Conservation (phyloP, 2,113 vertebrate genomes). For the Notothenia rossii region DNA sequence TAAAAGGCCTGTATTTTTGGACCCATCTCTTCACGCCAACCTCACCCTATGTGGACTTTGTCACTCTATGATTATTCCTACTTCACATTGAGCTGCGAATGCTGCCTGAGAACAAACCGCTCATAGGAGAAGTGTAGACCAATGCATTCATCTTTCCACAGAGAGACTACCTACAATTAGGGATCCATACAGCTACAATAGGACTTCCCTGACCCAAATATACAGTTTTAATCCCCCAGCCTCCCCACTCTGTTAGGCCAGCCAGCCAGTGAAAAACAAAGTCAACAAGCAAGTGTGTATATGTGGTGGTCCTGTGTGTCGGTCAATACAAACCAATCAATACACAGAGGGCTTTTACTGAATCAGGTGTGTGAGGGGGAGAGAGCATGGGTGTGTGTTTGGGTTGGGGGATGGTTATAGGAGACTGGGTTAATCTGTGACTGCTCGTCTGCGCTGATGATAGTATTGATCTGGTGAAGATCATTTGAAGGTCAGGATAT, state of each 20-base stretch:
- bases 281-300: constrained; percentile 61
- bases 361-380: constrained; percentile 42
- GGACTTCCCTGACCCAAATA: constrained; percentile 23
- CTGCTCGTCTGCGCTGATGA: constrained; percentile 73
- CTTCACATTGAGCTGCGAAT: too few species aligned
- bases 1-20: too few species aligned
- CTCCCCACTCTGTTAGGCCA: constrained; percentile 15
- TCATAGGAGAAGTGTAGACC: too few species aligned
- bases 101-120: too few species aligned
- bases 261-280: constrained; percentile 60
- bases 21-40: too few species aligned
- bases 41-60: too few species aligned
- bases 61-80: too few species aligned
- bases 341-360: constrained; percentile 44
- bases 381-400: constrained; percentile 1
- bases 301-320: constrained; percentile 60
- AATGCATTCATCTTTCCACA: background rate
- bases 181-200: constrained; percentile 11
- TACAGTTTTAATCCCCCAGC: background rate
- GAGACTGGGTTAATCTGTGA: constrained; percentile 75
- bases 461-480: constrained; percentile 82
- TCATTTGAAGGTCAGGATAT: constrained; percentile 79
- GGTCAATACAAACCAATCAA: constrained; percentile 73
- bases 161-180: background rate
- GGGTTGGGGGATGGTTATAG: constrained; percentile 32